phyloP scores from a whole-genome alignment of 2,888 invertebrate genomes.

The Craniophora ligustri region DNA sequence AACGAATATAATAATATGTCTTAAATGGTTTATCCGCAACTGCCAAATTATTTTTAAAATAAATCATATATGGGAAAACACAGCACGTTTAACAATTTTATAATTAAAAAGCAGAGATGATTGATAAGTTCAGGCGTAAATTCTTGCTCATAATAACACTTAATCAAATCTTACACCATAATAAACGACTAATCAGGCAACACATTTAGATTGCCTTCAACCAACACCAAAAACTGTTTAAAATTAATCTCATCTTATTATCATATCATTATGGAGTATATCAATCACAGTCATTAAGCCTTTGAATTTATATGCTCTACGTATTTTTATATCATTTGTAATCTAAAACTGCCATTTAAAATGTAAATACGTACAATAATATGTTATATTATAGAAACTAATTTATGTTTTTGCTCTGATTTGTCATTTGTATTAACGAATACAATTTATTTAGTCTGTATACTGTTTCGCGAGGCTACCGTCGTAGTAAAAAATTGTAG shows the following conservation, averaged over 20 bases:
- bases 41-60: too few relatives aligned
- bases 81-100: too few relatives aligned
- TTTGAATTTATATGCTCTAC: slow-evolving; percentile 32
- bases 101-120: too few relatives aligned
- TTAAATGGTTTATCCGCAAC: too few relatives aligned
- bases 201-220: slow-evolving; percentile 27
- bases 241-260: slow-evolving; percentile 48
- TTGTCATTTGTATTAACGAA: slow-evolving; percentile 49
- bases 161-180: slow-evolving; percentile 38
- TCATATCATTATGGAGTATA: slow-evolving; percentile 45
- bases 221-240: slow-evolving; percentile 26
- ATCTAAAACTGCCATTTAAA: slow-evolving; percentile 47
- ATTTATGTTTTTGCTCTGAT: slow-evolving; percentile 53
- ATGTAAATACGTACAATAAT: slow-evolving; percentile 46
- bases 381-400: slow-evolving; percentile 43
- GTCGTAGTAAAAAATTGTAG: background rate
- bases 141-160: slow-evolving; percentile 29
- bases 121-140: slow-evolving; percentile 4
- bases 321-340: slow-evolving; percentile 38
- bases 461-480: slow-evolving; percentile 32
- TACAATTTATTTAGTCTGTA: slow-evolving; percentile 40
- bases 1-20: too few relatives aligned
- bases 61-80: background rate
- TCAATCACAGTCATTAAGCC: slow-evolving; percentile 45
- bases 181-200: slow-evolving; percentile 21